Evolutionary conservation across 2,797 vertebrate species (phyloP), one percentile per base, ranked within the genome.

Genomic region (Schizopygopsis malacanthus): DNA sequence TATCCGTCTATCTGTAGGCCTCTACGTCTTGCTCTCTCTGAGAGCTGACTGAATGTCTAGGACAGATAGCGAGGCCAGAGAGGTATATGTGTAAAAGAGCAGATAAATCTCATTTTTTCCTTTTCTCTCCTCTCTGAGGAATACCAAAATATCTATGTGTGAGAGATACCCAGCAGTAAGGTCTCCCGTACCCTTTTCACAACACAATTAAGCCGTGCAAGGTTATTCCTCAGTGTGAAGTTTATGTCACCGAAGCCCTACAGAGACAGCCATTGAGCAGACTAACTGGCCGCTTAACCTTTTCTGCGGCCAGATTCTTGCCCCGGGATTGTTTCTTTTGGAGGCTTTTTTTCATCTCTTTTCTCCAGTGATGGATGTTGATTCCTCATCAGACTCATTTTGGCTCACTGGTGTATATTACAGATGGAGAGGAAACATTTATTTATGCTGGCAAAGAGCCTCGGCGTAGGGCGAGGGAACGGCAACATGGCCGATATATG

Each of bases 361-460:
- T 52, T 87, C 56, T 82, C 86, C 72, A 13, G 90, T 91, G 92
- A 90, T 84, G 87, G 92, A 94, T 93, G 94, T 88, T 92, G 90
- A 91, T 90, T 94, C 90, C 92, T 93, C 92, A 93, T 95, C 93
- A 92, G 91, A 90, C 82, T 90, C 85, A 91, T 93, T 92, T 94
- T 90, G 91, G 89, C 87, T 47, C 88, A 70, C 65, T 85, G 81
- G 86, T 50, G 87, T 82, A 70, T 86, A 89, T 87, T 86, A 86
- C 50, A 69, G 82, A 65, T 56, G 50, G 91, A 93, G 87, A 92
- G 91, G 92, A 88, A 88, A 87, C 89, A 89, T 75, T 92, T 94
- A 93, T 94, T 94, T 93, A 94, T 54, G 54, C 92, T 93, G 94
- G 94, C 93, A 90, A 85, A 86, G 82, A 89, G 92, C 92, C 93